These are phyloP conservation scores for Zootermopsis nevadensis DNA, from an alignment of 2,888 invertebrate genomes.

Conservation along the genomic window DNA sequence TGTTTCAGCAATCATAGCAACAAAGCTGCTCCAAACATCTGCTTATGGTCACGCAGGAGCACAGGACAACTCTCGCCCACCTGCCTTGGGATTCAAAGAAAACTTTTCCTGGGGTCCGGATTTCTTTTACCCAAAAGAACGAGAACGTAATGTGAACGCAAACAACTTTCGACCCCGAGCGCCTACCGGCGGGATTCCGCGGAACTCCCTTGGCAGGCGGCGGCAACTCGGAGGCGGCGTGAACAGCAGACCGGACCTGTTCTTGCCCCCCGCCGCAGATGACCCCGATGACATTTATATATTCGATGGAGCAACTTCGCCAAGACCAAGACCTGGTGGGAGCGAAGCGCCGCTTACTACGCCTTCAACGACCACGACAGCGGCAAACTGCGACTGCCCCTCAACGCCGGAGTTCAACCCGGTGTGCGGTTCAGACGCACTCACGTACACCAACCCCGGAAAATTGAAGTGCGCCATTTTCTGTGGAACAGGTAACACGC, in stretches of 20 bases:
- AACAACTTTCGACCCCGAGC: not conserved
- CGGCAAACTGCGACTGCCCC: slow-evolving; percentile 46
- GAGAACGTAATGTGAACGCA: not conserved
- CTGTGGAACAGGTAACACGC: slow-evolving; percentile 48
- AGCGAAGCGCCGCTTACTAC: slow-evolving; percentile 6
- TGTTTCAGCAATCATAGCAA: not conserved
- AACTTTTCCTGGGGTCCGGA: not conserved
- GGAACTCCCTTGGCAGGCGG: not conserved
- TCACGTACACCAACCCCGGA: slow-evolving; percentile 51
- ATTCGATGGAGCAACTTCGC: slow-evolving; percentile 23
- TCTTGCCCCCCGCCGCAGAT: not conserved
- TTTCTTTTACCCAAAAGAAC: not conserved
- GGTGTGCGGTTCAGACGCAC: slow-evolving; percentile 51
- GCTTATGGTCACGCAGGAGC: not conserved
- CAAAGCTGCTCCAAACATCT: not conserved
- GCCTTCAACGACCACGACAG: slow-evolving; percentile 22
- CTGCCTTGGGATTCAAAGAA: not conserved
- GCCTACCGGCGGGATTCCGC: not conserved
- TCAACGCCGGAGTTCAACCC: slow-evolving; percentile 53
- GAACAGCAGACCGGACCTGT: not conserved
- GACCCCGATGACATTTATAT: slow-evolving; percentile 11
- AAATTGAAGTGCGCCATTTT: slow-evolving; percentile 50
- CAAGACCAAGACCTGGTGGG: not conserved
- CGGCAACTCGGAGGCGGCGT: not conserved
- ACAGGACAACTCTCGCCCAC: not conserved